Evolutionary conservation across 2,888 invertebrate genomes (phyloP), one percentile per base, ranked within the genome.

Genomic region (Germaria angustata): DNA sequence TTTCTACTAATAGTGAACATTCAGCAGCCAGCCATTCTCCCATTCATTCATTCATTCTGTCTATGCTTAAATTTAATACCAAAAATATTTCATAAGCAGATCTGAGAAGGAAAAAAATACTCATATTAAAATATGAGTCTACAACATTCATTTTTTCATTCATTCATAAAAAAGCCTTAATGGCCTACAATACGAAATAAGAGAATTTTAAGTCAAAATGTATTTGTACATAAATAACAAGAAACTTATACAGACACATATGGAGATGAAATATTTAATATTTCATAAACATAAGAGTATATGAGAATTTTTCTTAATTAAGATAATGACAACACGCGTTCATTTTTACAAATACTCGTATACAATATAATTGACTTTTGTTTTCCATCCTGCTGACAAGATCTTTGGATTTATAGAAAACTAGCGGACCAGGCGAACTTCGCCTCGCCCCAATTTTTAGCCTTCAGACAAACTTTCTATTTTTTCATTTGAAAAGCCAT

Each of bases 21-120:
- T 44, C 68, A 77, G 44, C 68, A 77, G 44, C 17, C 61, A 73
- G 49, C n/a, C 71, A 13, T 20, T 46, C 68, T 11, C 22, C 7
- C 65, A 36, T 39, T 36, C 51, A 57, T 57, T 71, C 32, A 72
- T 72, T 79, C 75, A 75, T 82, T 53, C 79, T 76, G 75, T 79
- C 79, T 76, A 61, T 79, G 75, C 79, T 79, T 79, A 66, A 82
- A 82, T 82, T 82, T 79, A 82, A 82, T 79, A 71, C 66, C 51
- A 51, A 76, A 79, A 71, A 77, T 53, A 63, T 79, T 82, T 79
- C 75, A 75, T 76, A 82, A 71, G 39, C 32, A 44, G 17, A 75
- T 3, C 6, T 46, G 32, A 46, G 65, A 24, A 46, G n/a, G 34
- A 22, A 34, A 39, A 41, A 41, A 63, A 34, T 20, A 28, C 13